These are phyloP conservation scores for Arrhamphus sclerolepis DNA, from an alignment of 2,797 vertebrate species.

Conservation along the genomic window DNA sequence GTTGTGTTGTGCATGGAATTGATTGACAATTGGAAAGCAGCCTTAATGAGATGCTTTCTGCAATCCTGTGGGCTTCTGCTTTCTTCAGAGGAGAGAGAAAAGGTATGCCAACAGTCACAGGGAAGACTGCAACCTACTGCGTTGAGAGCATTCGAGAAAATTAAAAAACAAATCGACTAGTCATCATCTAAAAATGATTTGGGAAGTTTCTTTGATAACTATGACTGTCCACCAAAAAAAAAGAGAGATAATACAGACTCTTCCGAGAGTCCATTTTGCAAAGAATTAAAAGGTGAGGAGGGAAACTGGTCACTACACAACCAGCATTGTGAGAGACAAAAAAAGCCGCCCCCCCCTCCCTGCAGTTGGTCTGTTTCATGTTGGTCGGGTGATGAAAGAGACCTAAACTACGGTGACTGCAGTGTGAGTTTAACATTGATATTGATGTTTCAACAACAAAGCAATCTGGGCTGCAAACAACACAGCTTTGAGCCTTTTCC, in stretches of 20 bases:
- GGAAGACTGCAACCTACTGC: constrained; percentile 43
- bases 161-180: constrained; percentile 32
- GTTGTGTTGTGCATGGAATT: constrained; percentile 59
- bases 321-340: constrained; percentile 55
- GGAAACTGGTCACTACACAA: constrained; percentile 36
- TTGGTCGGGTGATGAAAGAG: constrained; percentile 61
- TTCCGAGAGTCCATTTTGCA: neutral
- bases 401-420: constrained; percentile 65
- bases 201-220: neutral
- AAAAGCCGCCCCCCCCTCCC: too few relatives aligned
- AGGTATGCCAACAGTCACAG: constrained; percentile 36
- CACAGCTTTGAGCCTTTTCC: constrained; percentile 8
- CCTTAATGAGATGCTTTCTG: constrained; percentile 41
- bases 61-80: constrained; percentile 34
- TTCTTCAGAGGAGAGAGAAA: constrained; percentile 25
- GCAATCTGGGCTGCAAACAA: constrained; percentile 40
- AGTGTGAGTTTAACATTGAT: constrained; percentile 53
- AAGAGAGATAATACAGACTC: constrained; percentile 1
- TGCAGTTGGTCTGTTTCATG: constrained; percentile 65
- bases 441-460: constrained; percentile 59
- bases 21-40: constrained; percentile 56
- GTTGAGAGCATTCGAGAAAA: constrained; percentile 46
- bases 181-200: too few relatives aligned
- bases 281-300: neutral
- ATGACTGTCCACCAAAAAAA: constrained; percentile 34